Percentiles rank a stretch among this genome's conserved stretches.
phyloP scores from a whole-genome alignment of 2,797 vertebrate species.

The Anniella stebbinsi region DNA sequence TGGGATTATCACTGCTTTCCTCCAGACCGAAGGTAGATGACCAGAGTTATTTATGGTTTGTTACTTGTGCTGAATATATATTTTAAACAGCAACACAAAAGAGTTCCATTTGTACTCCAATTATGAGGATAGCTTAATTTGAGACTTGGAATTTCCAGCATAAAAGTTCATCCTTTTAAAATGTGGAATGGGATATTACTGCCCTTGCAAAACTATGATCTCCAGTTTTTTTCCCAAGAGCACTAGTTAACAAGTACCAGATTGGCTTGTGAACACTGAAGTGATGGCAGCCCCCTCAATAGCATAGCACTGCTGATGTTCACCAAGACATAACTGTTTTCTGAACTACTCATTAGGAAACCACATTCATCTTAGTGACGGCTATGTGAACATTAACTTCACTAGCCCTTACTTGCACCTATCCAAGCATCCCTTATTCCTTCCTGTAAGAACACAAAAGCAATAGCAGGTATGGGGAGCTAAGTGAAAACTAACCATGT shows the following conservation, averaged over 20 bases:
- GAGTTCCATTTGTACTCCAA: not conserved
- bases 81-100: not conserved
- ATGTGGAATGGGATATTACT: not conserved
- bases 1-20: too few species aligned
- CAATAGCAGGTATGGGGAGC: not conserved
- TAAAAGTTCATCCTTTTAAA: not conserved
- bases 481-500: not conserved
- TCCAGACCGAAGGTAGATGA: too few species aligned
- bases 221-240: not conserved
- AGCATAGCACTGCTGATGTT: not conserved
- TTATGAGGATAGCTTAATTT: not conserved
- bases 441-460: not conserved
- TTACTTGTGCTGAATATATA: not conserved
- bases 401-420: not conserved
- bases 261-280: not conserved
- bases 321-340: not conserved
- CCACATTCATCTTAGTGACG: not conserved
- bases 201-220: not conserved
- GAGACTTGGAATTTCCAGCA: not conserved
- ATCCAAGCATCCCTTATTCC: not conserved
- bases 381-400: not conserved
- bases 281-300: not conserved
- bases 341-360: not conserved
- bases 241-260: not conserved
- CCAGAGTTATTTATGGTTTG: too few species aligned